Evolutionary conservation across 2,888 invertebrate genomes (phyloP).

Genomic region (Epistrophe eligans): DNA sequence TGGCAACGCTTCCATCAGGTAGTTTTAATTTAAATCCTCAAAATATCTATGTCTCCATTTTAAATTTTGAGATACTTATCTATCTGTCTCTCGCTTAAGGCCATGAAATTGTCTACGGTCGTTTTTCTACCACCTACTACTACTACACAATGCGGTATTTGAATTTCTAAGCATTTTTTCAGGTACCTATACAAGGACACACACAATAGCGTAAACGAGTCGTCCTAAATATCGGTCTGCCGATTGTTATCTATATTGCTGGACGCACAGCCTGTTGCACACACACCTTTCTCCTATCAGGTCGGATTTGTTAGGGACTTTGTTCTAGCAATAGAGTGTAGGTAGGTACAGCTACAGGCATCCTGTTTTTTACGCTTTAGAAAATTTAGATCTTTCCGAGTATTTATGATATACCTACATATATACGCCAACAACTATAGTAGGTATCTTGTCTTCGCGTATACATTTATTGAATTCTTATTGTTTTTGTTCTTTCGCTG

Average conservation of each 20-base stretch:
- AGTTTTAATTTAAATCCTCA: conserved; percentile 33
- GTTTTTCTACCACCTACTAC: conserved; percentile 43
- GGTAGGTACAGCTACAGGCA: conserved; percentile 2
- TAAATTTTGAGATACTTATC: conserved; percentile 62
- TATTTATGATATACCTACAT: too few relatives aligned
- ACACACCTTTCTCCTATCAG: conserved; percentile 66
- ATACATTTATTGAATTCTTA: conserved; percentile 31
- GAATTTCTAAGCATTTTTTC: conserved; percentile 11
- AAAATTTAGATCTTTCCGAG: conserved; percentile 45
- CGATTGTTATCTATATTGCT: conserved; percentile 57
- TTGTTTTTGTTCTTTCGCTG: conserved; percentile 44
- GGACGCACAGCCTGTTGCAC: conserved; percentile 70
- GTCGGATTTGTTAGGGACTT: conserved; percentile 46
- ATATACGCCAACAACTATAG: conserved; percentile 4
- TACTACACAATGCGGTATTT: conserved; percentile 42
- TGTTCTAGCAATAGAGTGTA: background rate
- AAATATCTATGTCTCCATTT: conserved; percentile 41
- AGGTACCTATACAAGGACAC: conserved; percentile 15
- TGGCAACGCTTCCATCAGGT: conserved; percentile 69
- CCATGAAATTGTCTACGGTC: conserved; percentile 73
- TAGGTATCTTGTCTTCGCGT: conserved; percentile 43
- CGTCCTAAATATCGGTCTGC: conserved; percentile 47
- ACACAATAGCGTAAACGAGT: conserved; percentile 23
- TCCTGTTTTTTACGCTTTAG: conserved; percentile 60
- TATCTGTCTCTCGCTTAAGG: conserved; percentile 29